These are phyloP conservation scores for Speoplatyrhinus poulsoni DNA, from an alignment of 2,113 vertebrate genomes.

Conservation along the genomic window DNA sequence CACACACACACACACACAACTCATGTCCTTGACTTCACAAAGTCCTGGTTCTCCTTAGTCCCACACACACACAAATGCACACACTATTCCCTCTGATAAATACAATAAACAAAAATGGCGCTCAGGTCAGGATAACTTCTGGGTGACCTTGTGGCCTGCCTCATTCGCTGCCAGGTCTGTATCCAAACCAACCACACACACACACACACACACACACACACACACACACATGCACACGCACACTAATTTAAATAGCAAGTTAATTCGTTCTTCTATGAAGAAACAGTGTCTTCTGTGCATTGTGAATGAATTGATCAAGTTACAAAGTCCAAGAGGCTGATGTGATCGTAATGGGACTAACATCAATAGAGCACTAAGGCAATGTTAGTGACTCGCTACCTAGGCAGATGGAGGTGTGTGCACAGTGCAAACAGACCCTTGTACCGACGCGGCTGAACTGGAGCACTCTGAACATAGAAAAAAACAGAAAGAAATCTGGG, in stretches of 20 bases:
- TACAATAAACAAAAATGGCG: constrained; percentile 75
- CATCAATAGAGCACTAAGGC: constrained; percentile 48
- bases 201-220: constrained; percentile 17
- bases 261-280: not conserved
- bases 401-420: constrained; percentile 57
- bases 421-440: constrained; percentile 73
- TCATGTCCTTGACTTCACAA: too few species aligned
- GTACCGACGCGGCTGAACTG: constrained; percentile 50
- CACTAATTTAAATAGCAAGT: not conserved
- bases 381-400: constrained; percentile 51
- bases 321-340: constrained; percentile 52
- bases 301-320: constrained; percentile 36
- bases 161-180: constrained; percentile 73
- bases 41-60: too few species aligned
- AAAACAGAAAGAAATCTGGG: constrained; percentile 45
- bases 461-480: constrained; percentile 38
- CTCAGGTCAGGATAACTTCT: constrained; percentile 85
- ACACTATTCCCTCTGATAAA: constrained; percentile 74
- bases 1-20: constrained; percentile 33
- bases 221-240: not conserved
- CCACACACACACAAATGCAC: constrained; percentile 18
- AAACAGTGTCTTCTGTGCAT: not conserved
- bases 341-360: constrained; percentile 50
- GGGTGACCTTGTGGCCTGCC: constrained; percentile 78
- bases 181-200: constrained; percentile 23